Evolutionary conservation across 2,888 invertebrate genomes (phyloP), one percentile per base, ranked within the genome.

Genomic region (Eilema caniola): DNA sequence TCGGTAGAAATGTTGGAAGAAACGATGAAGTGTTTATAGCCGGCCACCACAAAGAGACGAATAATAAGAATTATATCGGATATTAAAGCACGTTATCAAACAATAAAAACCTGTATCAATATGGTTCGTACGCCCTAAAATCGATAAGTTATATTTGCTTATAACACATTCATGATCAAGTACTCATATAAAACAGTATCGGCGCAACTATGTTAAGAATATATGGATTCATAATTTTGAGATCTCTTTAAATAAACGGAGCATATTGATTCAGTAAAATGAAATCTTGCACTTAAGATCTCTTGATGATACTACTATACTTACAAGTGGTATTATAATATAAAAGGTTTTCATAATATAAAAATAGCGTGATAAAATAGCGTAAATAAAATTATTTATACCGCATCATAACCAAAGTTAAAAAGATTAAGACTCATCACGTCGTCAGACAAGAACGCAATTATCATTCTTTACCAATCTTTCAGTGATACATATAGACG

Each of bases 11-110:
- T 77, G 41, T 20, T 10, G 69, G 69, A 59, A 75, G 73, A 60
- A 57, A 4, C 2, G 59, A 66, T 62, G 76, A 79, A 20, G 62
- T 59, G 2, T 90, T 90, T 79, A 28, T 83, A 64, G 80, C 81
- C 47, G 88, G 85, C 24, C 73, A 70, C 56, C 60, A 31, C 23
- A 53, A n/a, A 47, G 25, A 47, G n/a, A 20, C 20, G 28, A 47
- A 23, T 28, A 53, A 47, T 64, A 64, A 25, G 1, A 61, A 28
- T 53, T 37, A 37, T 31, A 16, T 31, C 33, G 20, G 33, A 8
- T 3, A 20, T 28, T 25, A 60, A 60, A 20, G 3, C 20, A 20
- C 16, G 8, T 59, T 37, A 41, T 41, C 3, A 53, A 20, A 20
- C 20, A 53, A 16, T 7, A 20, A 53, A 53, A 53, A 53, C 1